A percentile compares a stretch with the other conserved stretches of the same genome.
These are phyloP conservation scores for Botia almorhae DNA, from an alignment of 2,797 vertebrate species.

Conservation along the genomic window DNA sequence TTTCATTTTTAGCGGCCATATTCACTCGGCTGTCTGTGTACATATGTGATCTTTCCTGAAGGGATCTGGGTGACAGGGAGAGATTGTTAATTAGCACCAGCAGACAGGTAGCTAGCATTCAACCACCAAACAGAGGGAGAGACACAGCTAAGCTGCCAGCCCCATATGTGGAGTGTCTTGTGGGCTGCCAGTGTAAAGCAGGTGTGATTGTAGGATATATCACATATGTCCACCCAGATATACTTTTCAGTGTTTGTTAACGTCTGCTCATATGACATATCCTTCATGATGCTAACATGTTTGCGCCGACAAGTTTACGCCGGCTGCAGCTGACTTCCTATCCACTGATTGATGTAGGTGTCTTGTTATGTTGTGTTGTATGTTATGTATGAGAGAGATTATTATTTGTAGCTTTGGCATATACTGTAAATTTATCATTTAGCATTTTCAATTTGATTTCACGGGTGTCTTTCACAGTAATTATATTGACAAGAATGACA, in stretches of 20 bases:
- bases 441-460: neutral
- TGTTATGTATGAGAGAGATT: slow-evolving; percentile 3
- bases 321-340: slow-evolving; percentile 21
- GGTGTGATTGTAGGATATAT: slow-evolving; percentile 37
- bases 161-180: slow-evolving; percentile 41
- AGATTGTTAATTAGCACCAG: slow-evolving; percentile 69
- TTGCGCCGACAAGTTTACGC: slow-evolving; percentile 38
- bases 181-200: slow-evolving; percentile 44
- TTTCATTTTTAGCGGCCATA: slow-evolving; percentile 27
- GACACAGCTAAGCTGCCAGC: slow-evolving; percentile 40
- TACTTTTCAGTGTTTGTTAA: slow-evolving; percentile 26
- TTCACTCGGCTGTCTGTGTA: slow-evolving; percentile 23
- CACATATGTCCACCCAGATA: slow-evolving; percentile 39
- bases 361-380: no score
- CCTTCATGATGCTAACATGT: slow-evolving; percentile 21
- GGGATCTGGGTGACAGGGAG: slow-evolving; percentile 58
- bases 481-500: neutral
- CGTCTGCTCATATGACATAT: slow-evolving; percentile 41
- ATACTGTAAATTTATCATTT: neutral
- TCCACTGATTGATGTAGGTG: slow-evolving; percentile 16
- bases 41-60: slow-evolving; percentile 47
- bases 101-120: slow-evolving; percentile 59
- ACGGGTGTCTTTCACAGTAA: neutral
- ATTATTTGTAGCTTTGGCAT: neutral
- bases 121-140: slow-evolving; percentile 48